Conservation (phyloP, 2,888 invertebrate genomes). For the Ophonus ardosiacus region DNA sequence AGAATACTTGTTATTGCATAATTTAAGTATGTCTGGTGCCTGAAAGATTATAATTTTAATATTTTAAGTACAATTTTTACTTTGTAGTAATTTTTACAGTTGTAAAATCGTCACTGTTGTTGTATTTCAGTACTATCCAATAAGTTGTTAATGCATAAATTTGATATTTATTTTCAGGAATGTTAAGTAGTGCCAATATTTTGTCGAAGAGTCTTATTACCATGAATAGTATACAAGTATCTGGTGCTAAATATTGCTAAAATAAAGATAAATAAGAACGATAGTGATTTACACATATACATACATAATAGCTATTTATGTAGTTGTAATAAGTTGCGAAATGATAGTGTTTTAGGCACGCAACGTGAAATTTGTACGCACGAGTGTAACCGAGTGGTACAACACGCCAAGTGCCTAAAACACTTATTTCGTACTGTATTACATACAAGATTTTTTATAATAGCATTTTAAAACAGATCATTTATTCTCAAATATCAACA, state of each 20-base stretch:
- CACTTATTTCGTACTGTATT: no score
- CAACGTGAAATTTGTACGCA: no score
- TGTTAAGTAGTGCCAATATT: neutral
- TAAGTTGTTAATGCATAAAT: neutral
- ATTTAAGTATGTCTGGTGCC: slow-evolving; percentile 15
- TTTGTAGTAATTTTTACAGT: slow-evolving; percentile 6
- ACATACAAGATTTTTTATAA: no score
- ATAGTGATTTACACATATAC: no score
- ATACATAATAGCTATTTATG: no score
- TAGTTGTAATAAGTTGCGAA: no score
- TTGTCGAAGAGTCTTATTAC: slow-evolving; percentile 18
- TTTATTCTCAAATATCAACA: no score
- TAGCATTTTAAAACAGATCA: no score
- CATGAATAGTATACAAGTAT: neutral
- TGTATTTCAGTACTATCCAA: slow-evolving; percentile 2
- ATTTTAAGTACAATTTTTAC: neutral
- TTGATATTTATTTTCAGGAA: slow-evolving; percentile 8
- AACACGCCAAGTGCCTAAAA: no score
- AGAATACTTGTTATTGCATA: neutral
- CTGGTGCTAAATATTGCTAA: slow-evolving; percentile 3
- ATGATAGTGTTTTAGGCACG: no score
- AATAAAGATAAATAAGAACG: neutral
- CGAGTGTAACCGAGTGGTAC: no score
- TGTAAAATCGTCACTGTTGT: neutral
- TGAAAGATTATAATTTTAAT: neutral